These are phyloP conservation scores for Origma solitaria DNA, from an alignment of 2,113 vertebrate genomes.

Conservation along the genomic window DNA sequence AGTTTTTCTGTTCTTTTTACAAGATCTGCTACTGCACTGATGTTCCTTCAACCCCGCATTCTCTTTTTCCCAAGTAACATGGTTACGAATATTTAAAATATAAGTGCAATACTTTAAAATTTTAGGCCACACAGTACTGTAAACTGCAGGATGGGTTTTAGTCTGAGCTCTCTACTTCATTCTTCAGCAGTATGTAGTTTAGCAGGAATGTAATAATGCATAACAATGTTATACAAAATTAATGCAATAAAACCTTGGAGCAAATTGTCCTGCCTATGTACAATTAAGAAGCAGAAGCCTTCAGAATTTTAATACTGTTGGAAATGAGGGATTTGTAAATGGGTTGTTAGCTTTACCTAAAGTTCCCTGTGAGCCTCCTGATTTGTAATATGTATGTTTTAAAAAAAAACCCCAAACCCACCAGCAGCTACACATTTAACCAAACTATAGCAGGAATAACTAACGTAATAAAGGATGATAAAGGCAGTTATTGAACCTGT, in stretches of 20 bases:
- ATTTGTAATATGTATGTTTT: not conserved
- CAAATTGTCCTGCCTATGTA: conserved; percentile 40
- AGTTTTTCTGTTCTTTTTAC: not conserved
- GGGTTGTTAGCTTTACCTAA: not conserved
- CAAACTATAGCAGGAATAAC: not conserved
- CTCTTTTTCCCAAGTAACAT: not conserved
- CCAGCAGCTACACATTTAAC: not conserved
- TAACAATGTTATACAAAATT: conserved; percentile 51
- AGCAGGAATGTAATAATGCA: conserved; percentile 37
- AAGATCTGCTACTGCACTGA: not conserved
- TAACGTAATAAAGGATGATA: not conserved
- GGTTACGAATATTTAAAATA: not conserved
- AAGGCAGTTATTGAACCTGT: not conserved
- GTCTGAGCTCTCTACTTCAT: not conserved
- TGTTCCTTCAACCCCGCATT: not conserved
- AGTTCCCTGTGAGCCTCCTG: not conserved
- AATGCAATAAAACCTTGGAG: conserved; percentile 45
- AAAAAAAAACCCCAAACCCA: not conserved
- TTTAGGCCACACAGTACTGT: not conserved
- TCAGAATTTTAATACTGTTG: conserved; percentile 29
- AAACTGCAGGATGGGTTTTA: not conserved
- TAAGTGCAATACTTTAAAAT: not conserved
- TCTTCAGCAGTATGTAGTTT: not conserved
- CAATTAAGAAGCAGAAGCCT: conserved; percentile 31
- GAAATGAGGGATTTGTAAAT: conserved; percentile 9